These are phyloP conservation scores for Eupeodes corollae DNA, from an alignment of 1,140 invertebrate genomes.

Conservation along the genomic window DNA sequence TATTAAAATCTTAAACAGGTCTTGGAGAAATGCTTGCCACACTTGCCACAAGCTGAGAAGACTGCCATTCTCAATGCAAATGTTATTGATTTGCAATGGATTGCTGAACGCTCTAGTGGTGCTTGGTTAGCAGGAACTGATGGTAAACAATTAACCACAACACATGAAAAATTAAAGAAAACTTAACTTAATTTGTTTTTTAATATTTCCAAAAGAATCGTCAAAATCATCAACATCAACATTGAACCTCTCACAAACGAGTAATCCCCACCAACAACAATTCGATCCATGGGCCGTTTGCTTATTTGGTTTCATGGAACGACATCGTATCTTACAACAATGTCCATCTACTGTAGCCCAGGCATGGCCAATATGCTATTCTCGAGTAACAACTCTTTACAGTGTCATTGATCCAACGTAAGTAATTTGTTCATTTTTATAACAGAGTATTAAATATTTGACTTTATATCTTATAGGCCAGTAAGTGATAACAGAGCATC, in stretches of 20 bases:
- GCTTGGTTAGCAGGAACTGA: slow-evolving; percentile 68
- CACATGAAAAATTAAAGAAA: not conserved
- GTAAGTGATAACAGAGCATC: slow-evolving; percentile 94
- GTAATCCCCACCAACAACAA: slow-evolving; percentile 23
- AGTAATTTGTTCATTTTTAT: slow-evolving; percentile 33
- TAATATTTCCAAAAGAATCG: slow-evolving; percentile 16
- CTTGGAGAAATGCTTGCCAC: slow-evolving; percentile 55
- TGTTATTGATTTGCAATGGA: slow-evolving; percentile 85
- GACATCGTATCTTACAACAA: slow-evolving; percentile 59
- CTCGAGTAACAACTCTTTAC: slow-evolving; percentile 78
- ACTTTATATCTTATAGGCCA: slow-evolving; percentile 70
- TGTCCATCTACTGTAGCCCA: slow-evolving; percentile 78
- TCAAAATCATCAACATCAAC: slow-evolving; percentile 35
- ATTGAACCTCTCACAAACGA: slow-evolving; percentile 28
- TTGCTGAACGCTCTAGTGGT: slow-evolving; percentile 79
- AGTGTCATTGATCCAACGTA: slow-evolving; percentile 91
- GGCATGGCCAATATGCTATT: slow-evolving; percentile 92
- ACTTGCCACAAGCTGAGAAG: slow-evolving; percentile 81
- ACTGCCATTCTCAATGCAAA: slow-evolving; percentile 57
- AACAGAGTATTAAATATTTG: slow-evolving; percentile 1
- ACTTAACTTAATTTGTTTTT: not conserved
- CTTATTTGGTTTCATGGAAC: slow-evolving; percentile 72
- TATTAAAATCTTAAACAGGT: too few species aligned
- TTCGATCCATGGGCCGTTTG: slow-evolving; percentile 82
- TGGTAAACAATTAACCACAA: slow-evolving; percentile 11